These are phyloP conservation scores for Drosophila hydei DNA, from an alignment of 1,140 invertebrate species.

Conservation along the genomic window DNA sequence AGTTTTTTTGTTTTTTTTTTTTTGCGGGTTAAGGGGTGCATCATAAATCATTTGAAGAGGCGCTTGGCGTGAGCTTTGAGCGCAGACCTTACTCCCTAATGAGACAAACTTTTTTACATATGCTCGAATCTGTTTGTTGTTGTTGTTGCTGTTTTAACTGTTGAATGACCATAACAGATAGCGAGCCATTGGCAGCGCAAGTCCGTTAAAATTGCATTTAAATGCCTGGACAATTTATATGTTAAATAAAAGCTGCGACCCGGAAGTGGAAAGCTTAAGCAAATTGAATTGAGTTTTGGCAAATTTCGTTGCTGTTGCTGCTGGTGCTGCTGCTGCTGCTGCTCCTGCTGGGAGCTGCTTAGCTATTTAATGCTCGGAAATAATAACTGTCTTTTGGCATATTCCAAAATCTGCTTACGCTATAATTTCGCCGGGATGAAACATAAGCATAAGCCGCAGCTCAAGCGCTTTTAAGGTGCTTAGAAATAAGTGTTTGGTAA, in stretches of 20 bases:
- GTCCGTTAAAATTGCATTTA: conserved; percentile 61
- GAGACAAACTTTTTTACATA: conserved; percentile 65
- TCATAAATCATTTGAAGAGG: conserved; percentile 73
- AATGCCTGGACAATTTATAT: conserved; percentile 65
- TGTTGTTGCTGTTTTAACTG: conserved; percentile 14
- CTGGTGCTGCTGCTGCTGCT: not conserved
- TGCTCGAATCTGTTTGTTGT: conserved; percentile 20
- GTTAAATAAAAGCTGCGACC: conserved; percentile 46
- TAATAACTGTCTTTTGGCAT: not conserved
- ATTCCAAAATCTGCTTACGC: conserved; percentile 2
- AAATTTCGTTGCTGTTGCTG: conserved; percentile 19
- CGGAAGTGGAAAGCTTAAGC: conserved; percentile 15
- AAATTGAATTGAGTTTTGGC: conserved; percentile 52
- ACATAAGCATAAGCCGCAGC: not conserved
- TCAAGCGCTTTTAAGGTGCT: not conserved
- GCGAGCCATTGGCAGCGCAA: conserved; percentile 42
- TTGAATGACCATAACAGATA: conserved; percentile 55
- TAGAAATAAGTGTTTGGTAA: not conserved
- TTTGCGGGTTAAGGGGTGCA: conserved; percentile 34
- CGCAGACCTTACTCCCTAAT: conserved; percentile 42
- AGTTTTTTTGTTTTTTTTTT: conserved; percentile 16
- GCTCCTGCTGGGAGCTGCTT: conserved; percentile 1
- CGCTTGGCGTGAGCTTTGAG: conserved; percentile 26
- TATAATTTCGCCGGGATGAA: not conserved
- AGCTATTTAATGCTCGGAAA: conserved; percentile 10